These are phyloP conservation scores for Notarius lentiginosus DNA, from an alignment of 2,113 vertebrate species.

Conservation along the genomic window DNA sequence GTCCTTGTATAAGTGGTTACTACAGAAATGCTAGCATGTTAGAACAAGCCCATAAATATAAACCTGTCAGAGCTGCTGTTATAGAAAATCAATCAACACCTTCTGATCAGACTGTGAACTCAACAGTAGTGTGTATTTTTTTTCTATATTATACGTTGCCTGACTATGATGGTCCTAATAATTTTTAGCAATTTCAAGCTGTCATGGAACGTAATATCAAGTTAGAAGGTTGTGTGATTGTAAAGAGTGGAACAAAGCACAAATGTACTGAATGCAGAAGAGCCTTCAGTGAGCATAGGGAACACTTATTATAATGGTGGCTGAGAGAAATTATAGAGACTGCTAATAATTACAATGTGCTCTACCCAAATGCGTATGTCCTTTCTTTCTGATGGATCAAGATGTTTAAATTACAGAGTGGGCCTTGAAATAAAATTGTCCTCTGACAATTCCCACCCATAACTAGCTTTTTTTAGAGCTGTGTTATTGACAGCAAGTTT, in stretches of 20 bases:
- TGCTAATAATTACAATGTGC: slow-evolving; percentile 45
- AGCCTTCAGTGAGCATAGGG: background rate
- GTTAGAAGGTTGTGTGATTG: background rate
- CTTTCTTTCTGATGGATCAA: slow-evolving; percentile 42
- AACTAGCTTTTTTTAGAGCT: slow-evolving; percentile 1
- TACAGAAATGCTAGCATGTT: background rate
- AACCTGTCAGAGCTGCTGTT: background rate
- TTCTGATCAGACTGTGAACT: background rate
- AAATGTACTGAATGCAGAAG: background rate
- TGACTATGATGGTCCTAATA: background rate
- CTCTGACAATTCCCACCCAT: slow-evolving; percentile 30
- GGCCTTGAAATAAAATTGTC: slow-evolving; percentile 37
- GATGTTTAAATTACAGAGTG: slow-evolving; percentile 46
- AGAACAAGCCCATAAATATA: background rate
- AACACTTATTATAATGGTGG: slow-evolving; percentile 30
- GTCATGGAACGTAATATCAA: background rate
- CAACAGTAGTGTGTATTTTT: background rate
- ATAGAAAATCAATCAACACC: background rate
- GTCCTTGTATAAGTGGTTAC: background rate
- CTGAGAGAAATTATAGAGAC: slow-evolving; percentile 34
- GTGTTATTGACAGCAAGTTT: slow-evolving; percentile 22
- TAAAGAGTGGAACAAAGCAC: background rate
- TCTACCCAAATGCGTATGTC: slow-evolving; percentile 2
- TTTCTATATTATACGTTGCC: background rate
- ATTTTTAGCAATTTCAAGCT: background rate